Conservation (phyloP, 2,888 invertebrate genomes). For the Erpobdella octoculata region DNA sequence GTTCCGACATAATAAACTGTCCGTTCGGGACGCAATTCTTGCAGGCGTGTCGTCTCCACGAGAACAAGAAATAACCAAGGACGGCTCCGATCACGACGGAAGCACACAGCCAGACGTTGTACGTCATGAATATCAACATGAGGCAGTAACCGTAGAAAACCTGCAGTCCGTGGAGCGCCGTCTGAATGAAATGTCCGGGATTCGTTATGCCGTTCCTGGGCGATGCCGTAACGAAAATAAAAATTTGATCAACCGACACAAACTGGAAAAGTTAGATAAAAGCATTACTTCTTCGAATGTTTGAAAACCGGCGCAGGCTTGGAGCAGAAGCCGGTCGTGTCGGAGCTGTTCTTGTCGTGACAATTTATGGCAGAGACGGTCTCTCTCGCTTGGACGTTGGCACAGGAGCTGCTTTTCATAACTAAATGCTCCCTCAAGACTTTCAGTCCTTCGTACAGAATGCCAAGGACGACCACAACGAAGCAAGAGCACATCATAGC, state of each 20-base stretch:
- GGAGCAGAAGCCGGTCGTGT: no score
- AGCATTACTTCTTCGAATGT: no score
- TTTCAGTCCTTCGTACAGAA: constrained; percentile 90
- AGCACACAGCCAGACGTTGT: constrained; percentile 84
- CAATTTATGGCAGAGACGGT: background rate
- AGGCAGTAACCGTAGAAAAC: constrained; percentile 81
- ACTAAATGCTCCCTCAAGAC: constrained; percentile 60
- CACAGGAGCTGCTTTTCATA: background rate
- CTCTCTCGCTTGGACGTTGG: background rate
- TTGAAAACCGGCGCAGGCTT: no score
- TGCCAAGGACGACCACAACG: constrained; percentile 80
- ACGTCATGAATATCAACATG: constrained; percentile 94
- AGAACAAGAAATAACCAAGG: constrained; percentile 81
- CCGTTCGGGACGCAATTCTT: constrained; percentile 63
- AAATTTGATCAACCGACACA: background rate
- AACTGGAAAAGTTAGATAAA: no score
- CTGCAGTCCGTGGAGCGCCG: constrained; percentile 76
- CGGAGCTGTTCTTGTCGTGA: background rate
- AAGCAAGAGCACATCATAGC: constrained; percentile 77
- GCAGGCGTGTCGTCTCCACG: constrained; percentile 78
- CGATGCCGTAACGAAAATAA: background rate
- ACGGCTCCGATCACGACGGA: constrained; percentile 75
- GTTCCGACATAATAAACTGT: constrained; percentile 62
- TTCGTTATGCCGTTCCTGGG: constrained; percentile 67
- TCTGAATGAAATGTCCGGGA: constrained; percentile 73